A percentile compares a stretch with the other conserved stretches of the same genome.
These are phyloP conservation scores for Ecliptopera silaceata DNA, from an alignment of 2,888 invertebrate genomes.

Conservation along the genomic window DNA sequence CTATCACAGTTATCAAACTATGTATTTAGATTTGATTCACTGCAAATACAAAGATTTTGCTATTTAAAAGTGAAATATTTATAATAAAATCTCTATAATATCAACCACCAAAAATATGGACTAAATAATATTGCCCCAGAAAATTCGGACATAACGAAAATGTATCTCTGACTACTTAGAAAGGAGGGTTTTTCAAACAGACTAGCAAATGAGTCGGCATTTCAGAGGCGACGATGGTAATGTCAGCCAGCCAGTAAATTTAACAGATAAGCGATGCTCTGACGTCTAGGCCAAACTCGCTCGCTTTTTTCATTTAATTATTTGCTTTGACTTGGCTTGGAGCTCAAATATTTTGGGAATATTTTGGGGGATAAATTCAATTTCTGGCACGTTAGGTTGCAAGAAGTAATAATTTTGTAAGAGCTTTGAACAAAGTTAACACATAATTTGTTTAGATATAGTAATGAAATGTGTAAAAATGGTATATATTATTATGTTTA, in stretches of 20 bases:
- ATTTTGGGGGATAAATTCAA: constrained; percentile 4
- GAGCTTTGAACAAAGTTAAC: no score
- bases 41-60: no score
- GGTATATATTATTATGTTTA: no score
- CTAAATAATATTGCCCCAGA: constrained; percentile 8
- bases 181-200: constrained; percentile 67
- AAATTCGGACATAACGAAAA: constrained; percentile 33
- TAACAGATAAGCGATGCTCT: constrained; percentile 73
- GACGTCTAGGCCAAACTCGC: constrained; percentile 66
- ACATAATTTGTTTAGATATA: no score
- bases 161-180: constrained; percentile 50
- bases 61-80: no score
- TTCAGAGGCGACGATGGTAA: constrained; percentile 72
- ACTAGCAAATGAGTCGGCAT: constrained; percentile 74
- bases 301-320: constrained; percentile 74
- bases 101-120: neutral
- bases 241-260: constrained; percentile 79
- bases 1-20: no score
- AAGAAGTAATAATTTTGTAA: no score
- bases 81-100: no score
- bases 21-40: no score
- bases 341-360: constrained; percentile 27
- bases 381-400: no score
- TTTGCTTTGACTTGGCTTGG: constrained; percentile 64
- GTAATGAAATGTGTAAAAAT: no score